Conservation (phyloP, 2,888 invertebrate species). For the Poecilobothrus nobilitatus region DNA sequence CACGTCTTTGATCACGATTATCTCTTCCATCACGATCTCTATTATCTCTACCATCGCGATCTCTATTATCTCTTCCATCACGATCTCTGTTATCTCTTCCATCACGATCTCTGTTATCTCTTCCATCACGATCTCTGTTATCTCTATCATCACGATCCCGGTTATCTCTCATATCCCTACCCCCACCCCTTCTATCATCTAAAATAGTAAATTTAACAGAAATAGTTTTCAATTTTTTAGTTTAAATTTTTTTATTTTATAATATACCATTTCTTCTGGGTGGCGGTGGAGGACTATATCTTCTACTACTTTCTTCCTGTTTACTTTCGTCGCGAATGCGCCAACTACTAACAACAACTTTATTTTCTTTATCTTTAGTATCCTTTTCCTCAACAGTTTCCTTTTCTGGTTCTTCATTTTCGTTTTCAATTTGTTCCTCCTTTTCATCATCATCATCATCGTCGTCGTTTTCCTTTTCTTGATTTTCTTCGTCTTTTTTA, state of each 20-base stretch:
- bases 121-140: background rate
- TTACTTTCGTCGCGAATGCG: conserved; percentile 30
- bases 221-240: background rate
- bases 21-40: conserved; percentile 29
- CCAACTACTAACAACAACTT: conserved; percentile 35
- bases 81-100: conserved; percentile 18
- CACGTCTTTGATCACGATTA: conserved; percentile 25
- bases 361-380: conserved; percentile 35
- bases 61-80: conserved; percentile 9
- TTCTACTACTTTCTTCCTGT: conserved; percentile 27
- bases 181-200: conserved; percentile 3
- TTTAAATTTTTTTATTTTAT: conserved; percentile 13
- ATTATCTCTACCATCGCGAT: conserved; percentile 28
- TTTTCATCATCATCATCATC: conserved; percentile 16
- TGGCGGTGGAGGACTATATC: conserved; percentile 29
- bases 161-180: conserved; percentile 13
- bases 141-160: conserved; percentile 15
- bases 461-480: conserved; percentile 15
- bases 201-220: background rate
- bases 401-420: conserved; percentile 20
- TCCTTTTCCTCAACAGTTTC: conserved; percentile 16
- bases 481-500: conserved; percentile 14
- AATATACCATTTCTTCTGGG: conserved; percentile 23
- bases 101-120: background rate
- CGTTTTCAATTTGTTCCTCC: conserved; percentile 15